A percentile compares a stretch with the other conserved stretches of the same genome.
Conservation (phyloP, 2,113 vertebrate species). For the Trematocara marginatum region DNA sequence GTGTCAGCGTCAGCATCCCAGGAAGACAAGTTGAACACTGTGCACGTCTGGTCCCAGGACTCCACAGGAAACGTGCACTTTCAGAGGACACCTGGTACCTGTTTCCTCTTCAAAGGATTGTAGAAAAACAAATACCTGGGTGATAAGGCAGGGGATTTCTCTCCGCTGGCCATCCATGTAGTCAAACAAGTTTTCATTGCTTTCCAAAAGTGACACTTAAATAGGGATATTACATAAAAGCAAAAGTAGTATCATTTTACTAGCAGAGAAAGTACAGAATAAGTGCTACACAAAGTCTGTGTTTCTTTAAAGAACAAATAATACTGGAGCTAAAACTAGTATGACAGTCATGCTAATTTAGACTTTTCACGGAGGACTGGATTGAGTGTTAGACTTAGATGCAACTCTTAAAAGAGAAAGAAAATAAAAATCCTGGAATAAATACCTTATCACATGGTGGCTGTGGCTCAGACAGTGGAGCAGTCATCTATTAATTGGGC, state of each 20-base stretch:
- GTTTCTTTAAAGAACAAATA: neutral
- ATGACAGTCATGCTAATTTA: neutral
- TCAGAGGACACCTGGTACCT: conserved; percentile 53
- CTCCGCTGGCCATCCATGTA: neutral
- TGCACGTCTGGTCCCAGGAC: conserved; percentile 1
- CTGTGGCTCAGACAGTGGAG: neutral
- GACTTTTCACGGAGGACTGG: neutral
- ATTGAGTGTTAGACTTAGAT: neutral
- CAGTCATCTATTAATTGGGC: neutral
- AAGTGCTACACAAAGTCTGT: neutral
- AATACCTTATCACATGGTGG: neutral
- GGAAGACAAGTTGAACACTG: neutral
- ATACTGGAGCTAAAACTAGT: neutral
- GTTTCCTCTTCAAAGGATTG: conserved; percentile 33
- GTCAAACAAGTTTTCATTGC: conserved; percentile 35
- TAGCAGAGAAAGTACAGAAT: neutral
- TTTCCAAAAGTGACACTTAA: conserved; percentile 4
- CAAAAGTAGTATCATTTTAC: neutral
- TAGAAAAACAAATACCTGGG: conserved; percentile 57
- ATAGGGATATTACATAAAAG: neutral
- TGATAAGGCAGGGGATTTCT: conserved; percentile 28
- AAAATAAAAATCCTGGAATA: neutral
- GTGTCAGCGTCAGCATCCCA: conserved; percentile 1
- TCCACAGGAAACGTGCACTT: conserved; percentile 32
- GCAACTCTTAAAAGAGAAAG: neutral